phyloP scores from a whole-genome alignment of 2,113 vertebrate species.

The Chloebia gouldiae region DNA sequence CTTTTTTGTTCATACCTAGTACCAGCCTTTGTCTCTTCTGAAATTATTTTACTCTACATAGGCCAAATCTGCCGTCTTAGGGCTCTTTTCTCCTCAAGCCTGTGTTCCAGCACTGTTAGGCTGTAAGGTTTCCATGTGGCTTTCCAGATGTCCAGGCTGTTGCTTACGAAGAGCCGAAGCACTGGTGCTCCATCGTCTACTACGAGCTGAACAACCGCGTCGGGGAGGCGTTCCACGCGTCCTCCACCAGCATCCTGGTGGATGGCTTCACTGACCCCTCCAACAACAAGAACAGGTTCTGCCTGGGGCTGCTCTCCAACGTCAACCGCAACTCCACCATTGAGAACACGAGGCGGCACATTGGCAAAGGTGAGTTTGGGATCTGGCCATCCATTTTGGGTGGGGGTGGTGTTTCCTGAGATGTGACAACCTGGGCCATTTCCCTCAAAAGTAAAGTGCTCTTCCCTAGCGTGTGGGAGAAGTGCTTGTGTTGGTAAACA shows the following conservation, averaged over 20 bases:
- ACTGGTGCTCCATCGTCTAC: conserved; percentile 99
- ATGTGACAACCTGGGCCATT: background rate
- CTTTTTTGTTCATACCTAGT: background rate
- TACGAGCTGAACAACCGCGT: conserved; percentile 98
- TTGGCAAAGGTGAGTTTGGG: conserved; percentile 87
- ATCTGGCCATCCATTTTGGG: fast-evolving
- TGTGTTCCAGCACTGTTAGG: background rate
- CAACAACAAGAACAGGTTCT: conserved; percentile 98
- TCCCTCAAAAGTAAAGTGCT: background rate
- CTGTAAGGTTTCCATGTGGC: conserved; percentile 36
- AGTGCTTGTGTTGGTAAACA: background rate
- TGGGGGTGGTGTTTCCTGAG: fast-evolving
- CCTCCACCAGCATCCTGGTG: conserved; percentile 94
- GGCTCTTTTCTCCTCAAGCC: background rate
- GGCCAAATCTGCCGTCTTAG: background rate
- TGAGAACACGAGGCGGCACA: conserved; percentile 96
- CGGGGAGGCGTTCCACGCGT: conserved; percentile 95
- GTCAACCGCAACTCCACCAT: conserved; percentile 99
- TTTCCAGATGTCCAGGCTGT: conserved; percentile 94
- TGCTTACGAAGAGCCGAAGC: conserved; percentile 95
- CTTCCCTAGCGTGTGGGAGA: background rate
- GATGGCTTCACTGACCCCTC: conserved; percentile 99
- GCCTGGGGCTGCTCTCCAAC: conserved; percentile 95
- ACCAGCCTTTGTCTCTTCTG: background rate
- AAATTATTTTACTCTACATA: background rate